Conservation (phyloP, 2,797 vertebrate genomes). For the Bovichtus variegatus region DNA sequence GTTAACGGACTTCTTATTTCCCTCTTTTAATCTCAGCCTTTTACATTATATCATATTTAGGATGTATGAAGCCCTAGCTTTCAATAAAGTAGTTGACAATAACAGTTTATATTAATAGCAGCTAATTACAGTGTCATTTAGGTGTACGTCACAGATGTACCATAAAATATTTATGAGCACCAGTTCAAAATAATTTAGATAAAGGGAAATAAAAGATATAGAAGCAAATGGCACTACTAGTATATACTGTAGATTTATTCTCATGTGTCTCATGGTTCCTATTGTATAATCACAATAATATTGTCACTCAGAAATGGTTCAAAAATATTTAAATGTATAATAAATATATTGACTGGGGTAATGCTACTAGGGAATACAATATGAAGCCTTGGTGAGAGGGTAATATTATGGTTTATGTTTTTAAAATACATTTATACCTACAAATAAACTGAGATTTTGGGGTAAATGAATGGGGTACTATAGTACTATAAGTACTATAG, state of each 20-base stretch:
- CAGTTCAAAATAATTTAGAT: not conserved
- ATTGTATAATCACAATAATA: not conserved
- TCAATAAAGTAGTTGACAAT: conserved; percentile 16
- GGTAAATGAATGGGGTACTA: not conserved
- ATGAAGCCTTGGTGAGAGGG: not conserved
- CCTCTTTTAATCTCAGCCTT: conserved; percentile 2
- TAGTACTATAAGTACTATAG: too few relatives aligned
- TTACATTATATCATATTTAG: conserved; percentile 19
- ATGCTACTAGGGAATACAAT: not conserved
- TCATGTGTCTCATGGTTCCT: not conserved
- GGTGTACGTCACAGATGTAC: not conserved
- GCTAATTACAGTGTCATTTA: not conserved
- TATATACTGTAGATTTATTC: not conserved
- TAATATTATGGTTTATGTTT: not conserved
- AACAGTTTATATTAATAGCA: not conserved
- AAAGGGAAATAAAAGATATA: not conserved
- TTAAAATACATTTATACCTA: not conserved
- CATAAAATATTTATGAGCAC: not conserved
- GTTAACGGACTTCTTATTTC: not conserved
- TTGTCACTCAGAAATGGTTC: too few relatives aligned
- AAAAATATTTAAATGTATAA: not conserved
- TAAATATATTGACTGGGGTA: not conserved
- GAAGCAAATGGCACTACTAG: not conserved
- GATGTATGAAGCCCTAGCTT: conserved; percentile 16
- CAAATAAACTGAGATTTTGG: not conserved